A percentile compares a stretch with the other conserved stretches of the same genome.
These are phyloP conservation scores for Onychomys arenicola DNA, from an alignment of 2,797 vertebrate genomes.

Conservation along the genomic window DNA sequence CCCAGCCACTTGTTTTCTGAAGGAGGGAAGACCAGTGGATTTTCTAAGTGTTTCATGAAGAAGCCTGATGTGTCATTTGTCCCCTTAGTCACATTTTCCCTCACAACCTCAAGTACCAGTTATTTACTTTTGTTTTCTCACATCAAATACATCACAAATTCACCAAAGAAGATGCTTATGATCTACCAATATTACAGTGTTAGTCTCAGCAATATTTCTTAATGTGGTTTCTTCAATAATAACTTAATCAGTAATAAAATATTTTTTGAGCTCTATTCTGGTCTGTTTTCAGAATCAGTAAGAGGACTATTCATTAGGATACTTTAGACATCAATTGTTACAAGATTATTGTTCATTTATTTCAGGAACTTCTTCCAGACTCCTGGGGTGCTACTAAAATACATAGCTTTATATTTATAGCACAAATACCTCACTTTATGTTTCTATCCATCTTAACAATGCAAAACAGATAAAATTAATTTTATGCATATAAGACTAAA, in stretches of 20 bases:
- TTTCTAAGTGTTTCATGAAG: neutral
- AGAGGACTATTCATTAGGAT: neutral
- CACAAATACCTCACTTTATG: neutral
- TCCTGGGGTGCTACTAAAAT: neutral
- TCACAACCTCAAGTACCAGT: neutral
- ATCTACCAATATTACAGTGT: neutral
- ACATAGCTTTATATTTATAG: neutral
- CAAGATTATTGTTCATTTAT: slow-evolving; percentile 38
- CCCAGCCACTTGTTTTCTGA: neutral
- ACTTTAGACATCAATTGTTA: slow-evolving; percentile 2
- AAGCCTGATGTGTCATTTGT: neutral
- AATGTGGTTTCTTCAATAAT: neutral
- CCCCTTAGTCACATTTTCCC: neutral
- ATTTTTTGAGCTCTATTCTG: neutral
- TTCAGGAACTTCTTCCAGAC: neutral
- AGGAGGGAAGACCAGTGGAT: neutral
- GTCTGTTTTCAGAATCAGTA: neutral
- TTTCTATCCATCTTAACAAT: neutral
- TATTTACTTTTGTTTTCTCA: neutral
- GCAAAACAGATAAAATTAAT: slow-evolving; percentile 43
- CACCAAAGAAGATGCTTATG: neutral
- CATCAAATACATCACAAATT: neutral
- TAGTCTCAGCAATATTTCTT: neutral
- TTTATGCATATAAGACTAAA: slow-evolving; percentile 9
- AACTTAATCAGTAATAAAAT: neutral